Base-by-base conservation (phyloP, 2,113 vertebrate genomes). In the Pteronura brasiliensis region DNA sequence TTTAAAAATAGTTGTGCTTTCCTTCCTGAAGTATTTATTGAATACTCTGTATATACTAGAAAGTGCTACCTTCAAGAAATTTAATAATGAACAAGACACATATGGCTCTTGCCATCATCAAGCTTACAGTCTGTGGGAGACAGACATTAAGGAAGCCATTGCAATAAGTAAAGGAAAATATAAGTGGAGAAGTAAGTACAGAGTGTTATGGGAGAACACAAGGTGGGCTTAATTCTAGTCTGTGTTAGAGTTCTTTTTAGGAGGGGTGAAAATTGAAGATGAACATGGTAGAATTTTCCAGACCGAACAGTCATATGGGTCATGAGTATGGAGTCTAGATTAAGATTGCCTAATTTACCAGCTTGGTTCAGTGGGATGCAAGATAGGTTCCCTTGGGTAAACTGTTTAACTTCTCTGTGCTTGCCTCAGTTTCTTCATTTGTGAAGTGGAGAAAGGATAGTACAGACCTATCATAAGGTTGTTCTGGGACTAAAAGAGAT, bases 391-490 rank as follows among this genome's bases (percentile, higher is more conserved):
- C 59, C 52, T 65, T 67, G 7, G 39, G 59, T 42, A n/a, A 39
- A 4, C 42, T 27, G 20, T 31, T 95, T 74, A 49, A 47, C 61
- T 23, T 67, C 29, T 89, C 44, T n/a, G 4, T 34, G 39, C 1
- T 44, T 84, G 23, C 47, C 55, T 88, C 49, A 39, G 79, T 93
- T 93, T 94, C 71, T 44, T 91, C 42, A 36, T 92, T 94, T 96
- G n/a, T 29, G 6, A 55, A 49, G 31, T 71, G 17, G 34, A 9
- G 1, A 39, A 81, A 23, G 7, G 61, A 36, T 47, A 74, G 36
- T 17, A 23, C 25, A 42, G 88, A 44, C 36, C 17, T 59, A 8
- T 59, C 11, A 57, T 0, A 52, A 29, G 3, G 23, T 63, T 71
- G 17, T 76, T 89, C 63, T 44, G 12, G 67, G 36, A 88, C 88